These are phyloP conservation scores for Diaprepes abbreviatus DNA, from an alignment of 2,888 invertebrate genomes.

Conservation along the genomic window DNA sequence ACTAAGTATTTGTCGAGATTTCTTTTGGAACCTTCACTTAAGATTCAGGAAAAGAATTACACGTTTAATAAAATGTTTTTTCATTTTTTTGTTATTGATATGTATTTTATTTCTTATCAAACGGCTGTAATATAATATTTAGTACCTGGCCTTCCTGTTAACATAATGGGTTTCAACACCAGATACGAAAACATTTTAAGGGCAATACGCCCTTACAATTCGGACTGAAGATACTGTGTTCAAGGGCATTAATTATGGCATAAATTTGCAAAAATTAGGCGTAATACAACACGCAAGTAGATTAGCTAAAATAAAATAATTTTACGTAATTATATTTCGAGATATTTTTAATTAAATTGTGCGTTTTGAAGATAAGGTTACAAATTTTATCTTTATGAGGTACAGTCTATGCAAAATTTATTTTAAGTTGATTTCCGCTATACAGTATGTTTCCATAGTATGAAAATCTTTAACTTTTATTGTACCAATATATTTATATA, in stretches of 20 bases:
- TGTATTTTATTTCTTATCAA: no score
- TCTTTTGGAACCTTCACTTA: no score
- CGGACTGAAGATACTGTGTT: constrained; percentile 47
- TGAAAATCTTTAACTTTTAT: no score
- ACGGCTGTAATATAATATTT: no score
- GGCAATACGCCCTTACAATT: constrained; percentile 49
- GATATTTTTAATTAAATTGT: constrained; percentile 37
- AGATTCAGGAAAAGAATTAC: no score
- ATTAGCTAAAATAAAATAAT: constrained; percentile 44
- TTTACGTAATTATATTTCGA: constrained; percentile 32
- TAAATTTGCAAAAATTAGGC: constrained; percentile 51
- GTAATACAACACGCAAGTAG: constrained; percentile 49
- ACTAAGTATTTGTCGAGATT: no score
- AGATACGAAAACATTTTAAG: constrained; percentile 50
- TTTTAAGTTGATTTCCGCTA: no score
- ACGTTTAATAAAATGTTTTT: no score
- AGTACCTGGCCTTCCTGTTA: background rate
- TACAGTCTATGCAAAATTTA: no score
- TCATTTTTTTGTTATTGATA: no score
- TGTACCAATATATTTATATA: no score
- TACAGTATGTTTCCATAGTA: no score
- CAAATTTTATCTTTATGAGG: background rate
- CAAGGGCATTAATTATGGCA: constrained; percentile 50
- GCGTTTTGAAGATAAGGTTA: constrained; percentile 18
- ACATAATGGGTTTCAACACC: constrained; percentile 16